Evolutionary conservation across 2,113 vertebrate species (phyloP), one percentile per base, ranked within the genome.

Genomic region (Oreocharis arfaki): DNA sequence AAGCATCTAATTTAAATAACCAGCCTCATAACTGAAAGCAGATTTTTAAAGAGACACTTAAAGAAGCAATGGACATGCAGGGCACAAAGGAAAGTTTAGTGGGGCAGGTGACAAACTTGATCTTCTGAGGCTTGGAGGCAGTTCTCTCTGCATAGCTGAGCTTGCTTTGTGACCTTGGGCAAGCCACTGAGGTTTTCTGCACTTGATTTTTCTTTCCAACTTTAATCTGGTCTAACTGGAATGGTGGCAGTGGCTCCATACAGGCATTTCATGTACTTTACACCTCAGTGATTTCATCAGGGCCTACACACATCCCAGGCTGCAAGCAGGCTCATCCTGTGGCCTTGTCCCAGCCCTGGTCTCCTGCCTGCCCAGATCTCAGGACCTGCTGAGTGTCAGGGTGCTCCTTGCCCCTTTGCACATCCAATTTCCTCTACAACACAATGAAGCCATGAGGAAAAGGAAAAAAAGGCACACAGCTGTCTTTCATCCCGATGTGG

Each of bases 1-100:
- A 78, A 87, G 56, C 28, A 81, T 4, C 24, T 86, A 50, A 92
- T 95, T 92, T 94, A 92, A 96, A 94, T 89, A 95, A 50, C 28
- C 44, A 92, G 60, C 4, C 41, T 64, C 2, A 6, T 35, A 55
- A 77, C 44, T 35, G 27, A 80, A 79, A 76, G 23, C 46, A 79
- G 39, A 13, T 46, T 59, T 91, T 84, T 35, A 55, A 76, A 84
- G 47, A 94, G 18, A 55, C 15, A 75, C 32, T 63, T 80, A 77
- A 92, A 49, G 6, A 61, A 27, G 33, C 30, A 71, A 33, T 7
- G 21, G 33, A 53, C 16, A 13, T 2, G 3, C 41, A 44, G 11
- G 24, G 20, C 22, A 53, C 19, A 74, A 71, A 49, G 42, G 53
- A 39, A 57, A 39, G 7, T 46, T 75, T 33, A 28, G 33, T 37